Evolutionary conservation across 2,888 invertebrate genomes (phyloP), one percentile per base, ranked within the genome.

Genomic region (Galeopsomyia nigrocyanea): DNA sequence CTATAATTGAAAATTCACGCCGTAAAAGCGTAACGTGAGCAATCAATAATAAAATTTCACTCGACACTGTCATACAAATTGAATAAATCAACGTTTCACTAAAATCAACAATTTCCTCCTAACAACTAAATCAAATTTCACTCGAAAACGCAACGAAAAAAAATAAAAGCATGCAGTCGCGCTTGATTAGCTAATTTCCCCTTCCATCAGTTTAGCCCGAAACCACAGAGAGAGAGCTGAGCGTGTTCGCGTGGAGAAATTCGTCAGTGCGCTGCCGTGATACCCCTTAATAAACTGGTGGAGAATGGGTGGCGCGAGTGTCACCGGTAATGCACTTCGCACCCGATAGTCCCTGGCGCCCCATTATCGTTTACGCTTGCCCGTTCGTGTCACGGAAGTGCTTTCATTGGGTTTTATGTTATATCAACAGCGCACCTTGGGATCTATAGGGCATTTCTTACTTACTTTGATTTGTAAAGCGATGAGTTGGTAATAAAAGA

Each of bases 181-280:
- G 62, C 50, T 69, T 66, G 69, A 65, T 49, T 61, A 50, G 65
- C 56, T 53, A 57, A 73, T 69, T 73, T 66, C 65, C 62, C 69
- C 50, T 31, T 31, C 39, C 39, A 39, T 39, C 13, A 39, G 39
- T 26, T 26, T 26, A 26, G 26, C 5, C 26, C 2, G 26, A 26
- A 26, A 26, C 26, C 26, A 5, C 26, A 26, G 26, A 26, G 26
- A n/a, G n/a, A n/a, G n/a, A n/a, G n/a, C n/a, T n/a, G n/a, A 39
- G 7, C 13, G 10, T 39, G 39, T 39, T 39, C 10, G 39, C 7
- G 39, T 39, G 1, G 39, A 39, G 31, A 55, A 71, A 49, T 55
- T 17, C 69, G 51, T 58, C 39, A 58, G 62, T 39, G 7, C 49
- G 55, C n/a, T 16, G 17, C 39, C 26, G 56, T 58, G 63, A 58